These are phyloP conservation scores for Sthenelais limicola DNA, from an alignment of 2,888 invertebrate genomes.

Conservation along the genomic window DNA sequence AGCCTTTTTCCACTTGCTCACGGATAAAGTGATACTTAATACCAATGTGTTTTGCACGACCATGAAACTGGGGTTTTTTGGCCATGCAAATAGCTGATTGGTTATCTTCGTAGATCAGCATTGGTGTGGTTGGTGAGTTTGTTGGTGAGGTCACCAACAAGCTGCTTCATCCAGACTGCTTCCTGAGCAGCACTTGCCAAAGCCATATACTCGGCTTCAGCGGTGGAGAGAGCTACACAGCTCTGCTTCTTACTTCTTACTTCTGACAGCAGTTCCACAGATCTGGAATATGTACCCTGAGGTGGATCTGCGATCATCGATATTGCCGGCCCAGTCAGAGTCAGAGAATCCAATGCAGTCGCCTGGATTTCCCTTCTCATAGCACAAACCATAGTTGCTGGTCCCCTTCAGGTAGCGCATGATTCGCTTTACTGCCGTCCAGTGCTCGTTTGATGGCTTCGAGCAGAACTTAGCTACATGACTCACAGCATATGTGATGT, in stretches of 20 bases:
- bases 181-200: constrained; percentile 51
- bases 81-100: too few relatives aligned
- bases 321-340: constrained; percentile 61
- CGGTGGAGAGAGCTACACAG: constrained; percentile 60
- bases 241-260: constrained; percentile 64
- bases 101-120: too few relatives aligned
- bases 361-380: too few relatives aligned
- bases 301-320: constrained; percentile 59
- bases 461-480: constrained; percentile 42
- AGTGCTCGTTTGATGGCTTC: constrained; percentile 50
- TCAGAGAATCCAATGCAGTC: constrained; percentile 55
- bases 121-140: too few relatives aligned
- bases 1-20: too few relatives aligned
- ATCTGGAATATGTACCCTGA: constrained; percentile 60
- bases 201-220: constrained; percentile 67
- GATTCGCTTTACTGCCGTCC: constrained; percentile 51
- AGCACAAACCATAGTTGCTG: too few relatives aligned
- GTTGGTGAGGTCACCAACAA: too few relatives aligned
- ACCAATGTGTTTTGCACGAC: too few relatives aligned
- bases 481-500: constrained; percentile 50
- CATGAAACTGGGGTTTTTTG: too few relatives aligned
- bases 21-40: too few relatives aligned
- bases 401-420: too few relatives aligned
- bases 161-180: constrained; percentile 51
- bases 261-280: constrained; percentile 58